Evolutionary conservation across 1,140 invertebrate genomes (phyloP).

Genomic region (Meloidogyne hapla): DNA sequence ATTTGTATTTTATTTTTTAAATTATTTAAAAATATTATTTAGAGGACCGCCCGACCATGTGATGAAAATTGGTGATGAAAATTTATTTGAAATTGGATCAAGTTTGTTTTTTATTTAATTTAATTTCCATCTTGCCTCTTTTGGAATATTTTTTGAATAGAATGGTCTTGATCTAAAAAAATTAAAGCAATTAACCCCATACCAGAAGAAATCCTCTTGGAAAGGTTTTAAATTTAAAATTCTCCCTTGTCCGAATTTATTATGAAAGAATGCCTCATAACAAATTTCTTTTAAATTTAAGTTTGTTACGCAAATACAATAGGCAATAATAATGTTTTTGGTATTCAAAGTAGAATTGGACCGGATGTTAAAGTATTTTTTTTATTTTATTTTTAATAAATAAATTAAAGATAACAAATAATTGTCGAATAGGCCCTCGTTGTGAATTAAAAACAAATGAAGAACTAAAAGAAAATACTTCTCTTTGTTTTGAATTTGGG

Average conservation of each 20-base stretch:
- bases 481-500: conserved; percentile 32
- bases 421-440: conserved; percentile 39
- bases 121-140: no score
- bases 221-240: no score
- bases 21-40: not conserved
- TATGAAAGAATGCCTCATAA: no score
- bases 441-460: conserved; percentile 35
- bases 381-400: not conserved
- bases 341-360: conserved; percentile 31
- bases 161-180: no score
- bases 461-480: conserved; percentile 22
- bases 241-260: no score
- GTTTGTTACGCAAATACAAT: conserved; percentile 34
- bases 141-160: no score
- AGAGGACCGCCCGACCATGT: not conserved
- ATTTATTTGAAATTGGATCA: conserved; percentile 42
- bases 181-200: no score
- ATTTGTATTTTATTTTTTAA: conserved; percentile 25
- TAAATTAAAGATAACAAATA: conserved; percentile 15
- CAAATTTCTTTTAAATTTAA: not conserved
- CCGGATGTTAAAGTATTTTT: conserved; percentile 26
- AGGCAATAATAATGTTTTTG: conserved; percentile 44
- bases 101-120: not conserved
- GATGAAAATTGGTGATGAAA: conserved; percentile 44
- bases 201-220: no score